phyloP scores from a whole-genome alignment of 2,888 invertebrate genomes.

The Synanthedon myopaeformis region DNA sequence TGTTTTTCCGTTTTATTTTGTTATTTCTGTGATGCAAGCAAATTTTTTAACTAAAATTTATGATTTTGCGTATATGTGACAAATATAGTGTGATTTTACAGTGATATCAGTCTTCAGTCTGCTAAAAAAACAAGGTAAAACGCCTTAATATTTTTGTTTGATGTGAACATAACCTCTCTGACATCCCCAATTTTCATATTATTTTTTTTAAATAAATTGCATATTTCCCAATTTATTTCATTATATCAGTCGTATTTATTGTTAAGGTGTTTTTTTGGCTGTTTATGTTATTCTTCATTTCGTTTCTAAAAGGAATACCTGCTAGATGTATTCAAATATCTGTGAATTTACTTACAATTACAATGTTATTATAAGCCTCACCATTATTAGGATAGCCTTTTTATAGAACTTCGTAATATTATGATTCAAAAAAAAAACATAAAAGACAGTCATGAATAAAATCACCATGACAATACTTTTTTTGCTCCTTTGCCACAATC shows the following conservation, averaged over 20 bases:
- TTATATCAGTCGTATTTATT: no score
- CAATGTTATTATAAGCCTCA: no score
- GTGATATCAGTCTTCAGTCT: slow-evolving; percentile 50
- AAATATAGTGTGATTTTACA: slow-evolving; percentile 51
- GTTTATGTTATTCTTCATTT: no score
- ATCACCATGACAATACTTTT: slow-evolving; percentile 61
- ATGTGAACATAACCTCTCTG: slow-evolving; percentile 67
- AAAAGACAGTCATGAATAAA: slow-evolving; percentile 7
- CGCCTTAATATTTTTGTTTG: slow-evolving; percentile 70
- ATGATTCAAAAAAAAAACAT: no score
- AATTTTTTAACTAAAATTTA: slow-evolving; percentile 59
- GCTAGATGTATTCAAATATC: no score
- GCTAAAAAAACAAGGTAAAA: slow-evolving; percentile 59
- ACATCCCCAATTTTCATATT: slow-evolving; percentile 42
- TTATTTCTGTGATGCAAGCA: slow-evolving; percentile 70
- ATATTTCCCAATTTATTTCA: not conserved
- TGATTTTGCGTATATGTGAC: slow-evolving; percentile 49
- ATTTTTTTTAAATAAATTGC: slow-evolving; percentile 7
- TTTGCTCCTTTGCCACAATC: slow-evolving; percentile 22
- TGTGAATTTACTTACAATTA: no score
- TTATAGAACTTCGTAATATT: no score
- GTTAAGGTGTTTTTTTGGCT: no score
- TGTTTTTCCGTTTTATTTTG: slow-evolving; percentile 71
- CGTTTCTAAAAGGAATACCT: no score
- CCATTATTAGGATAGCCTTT: no score